Evolutionary conservation across 2,888 invertebrate genomes (phyloP).

Genomic region (Tiliacea citrago): DNA sequence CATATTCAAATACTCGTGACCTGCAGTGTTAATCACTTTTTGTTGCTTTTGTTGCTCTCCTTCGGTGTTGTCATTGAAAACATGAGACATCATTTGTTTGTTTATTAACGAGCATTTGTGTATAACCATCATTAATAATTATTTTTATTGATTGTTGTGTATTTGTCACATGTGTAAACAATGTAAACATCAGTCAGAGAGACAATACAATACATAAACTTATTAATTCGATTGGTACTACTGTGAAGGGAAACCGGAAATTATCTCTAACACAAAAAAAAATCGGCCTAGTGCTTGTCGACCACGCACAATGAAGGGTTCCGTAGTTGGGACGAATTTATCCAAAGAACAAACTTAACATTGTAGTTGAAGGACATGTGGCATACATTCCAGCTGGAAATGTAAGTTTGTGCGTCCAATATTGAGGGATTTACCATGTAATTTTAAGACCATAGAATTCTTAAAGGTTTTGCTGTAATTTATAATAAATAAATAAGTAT

Average conservation of each 20-base stretch:
- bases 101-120: background rate
- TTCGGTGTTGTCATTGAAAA: background rate
- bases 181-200: background rate
- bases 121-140: background rate
- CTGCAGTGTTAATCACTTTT: constrained; percentile 26
- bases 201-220: background rate
- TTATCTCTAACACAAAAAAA: background rate
- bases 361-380: too few species aligned
- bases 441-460: too few species aligned
- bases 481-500: too few species aligned
- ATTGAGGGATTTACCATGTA: too few species aligned
- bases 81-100: background rate
- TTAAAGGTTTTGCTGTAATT: too few species aligned
- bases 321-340: too few species aligned
- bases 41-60: background rate
- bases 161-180: background rate
- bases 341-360: too few species aligned
- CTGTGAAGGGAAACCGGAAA: too few species aligned
- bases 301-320: too few species aligned
- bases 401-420: too few species aligned
- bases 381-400: too few species aligned
- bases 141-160: background rate
- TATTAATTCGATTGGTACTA: background rate
- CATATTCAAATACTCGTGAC: constrained; percentile 42
- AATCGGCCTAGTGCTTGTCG: too few species aligned